phyloP scores from a whole-genome alignment of 2,888 invertebrate species.

The Coremacera marginata region DNA sequence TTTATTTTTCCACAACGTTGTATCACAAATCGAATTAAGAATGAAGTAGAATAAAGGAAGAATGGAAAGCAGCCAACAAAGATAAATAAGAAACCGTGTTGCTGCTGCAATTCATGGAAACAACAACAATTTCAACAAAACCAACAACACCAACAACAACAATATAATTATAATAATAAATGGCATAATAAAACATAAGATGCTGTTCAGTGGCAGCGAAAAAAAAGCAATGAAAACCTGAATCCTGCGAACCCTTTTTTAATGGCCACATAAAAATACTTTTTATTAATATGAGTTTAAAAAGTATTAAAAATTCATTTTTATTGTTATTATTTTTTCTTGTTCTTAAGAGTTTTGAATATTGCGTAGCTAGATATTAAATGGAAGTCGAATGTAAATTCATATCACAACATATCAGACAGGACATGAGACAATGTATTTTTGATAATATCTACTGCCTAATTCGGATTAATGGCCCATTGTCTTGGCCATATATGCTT shows the following conservation, averaged over 20 bases:
- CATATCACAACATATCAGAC: not conserved
- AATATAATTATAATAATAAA: not conserved
- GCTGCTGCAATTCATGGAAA: not conserved
- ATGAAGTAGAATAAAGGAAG: not conserved
- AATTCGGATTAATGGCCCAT: not conserved
- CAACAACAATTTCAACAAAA: not conserved
- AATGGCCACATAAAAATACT: not conserved
- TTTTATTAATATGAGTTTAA: not conserved
- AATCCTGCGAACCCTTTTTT: not conserved
- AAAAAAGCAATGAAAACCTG: not conserved
- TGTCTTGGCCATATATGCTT: no score
- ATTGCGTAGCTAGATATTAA: no score
- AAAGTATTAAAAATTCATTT: slow-evolving; percentile 4
- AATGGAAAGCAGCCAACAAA: not conserved
- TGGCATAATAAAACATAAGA: slow-evolving; percentile 10
- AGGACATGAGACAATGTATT: not conserved
- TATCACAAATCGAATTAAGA: not conserved
- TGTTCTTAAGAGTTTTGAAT: not conserved
- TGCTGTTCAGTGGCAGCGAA: not conserved
- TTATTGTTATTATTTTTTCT: not conserved
- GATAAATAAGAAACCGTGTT: not conserved
- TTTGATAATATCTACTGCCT: not conserved
- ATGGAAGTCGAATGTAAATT: no score
- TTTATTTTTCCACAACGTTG: not conserved
- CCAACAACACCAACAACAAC: not conserved